These are phyloP conservation scores for Acinonyx jubatus DNA, from an alignment of 2,113 vertebrate species.

Conservation along the genomic window DNA sequence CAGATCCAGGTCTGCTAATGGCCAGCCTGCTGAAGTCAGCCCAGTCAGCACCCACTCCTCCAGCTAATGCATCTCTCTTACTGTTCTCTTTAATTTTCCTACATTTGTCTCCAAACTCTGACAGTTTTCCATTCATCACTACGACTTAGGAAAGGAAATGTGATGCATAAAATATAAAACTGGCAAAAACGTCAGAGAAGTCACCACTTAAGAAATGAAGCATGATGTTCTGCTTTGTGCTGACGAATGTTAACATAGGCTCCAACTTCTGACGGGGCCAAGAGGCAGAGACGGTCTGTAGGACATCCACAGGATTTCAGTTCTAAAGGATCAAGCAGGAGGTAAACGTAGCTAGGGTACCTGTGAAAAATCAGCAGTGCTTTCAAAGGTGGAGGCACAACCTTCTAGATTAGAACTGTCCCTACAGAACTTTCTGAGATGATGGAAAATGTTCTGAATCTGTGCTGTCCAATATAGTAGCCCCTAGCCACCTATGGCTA, in stretches of 20 bases:
- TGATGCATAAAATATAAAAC: background rate
- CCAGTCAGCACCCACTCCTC: background rate
- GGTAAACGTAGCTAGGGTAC: background rate
- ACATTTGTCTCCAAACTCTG: conserved; percentile 5
- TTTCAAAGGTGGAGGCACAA: no score
- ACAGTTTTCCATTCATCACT: background rate
- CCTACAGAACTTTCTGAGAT: background rate
- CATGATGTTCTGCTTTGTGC: no score
- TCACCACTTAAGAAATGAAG: background rate
- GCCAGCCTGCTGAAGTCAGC: background rate
- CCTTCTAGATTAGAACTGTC: background rate
- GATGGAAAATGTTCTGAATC: background rate
- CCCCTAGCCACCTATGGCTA: fast-evolving
- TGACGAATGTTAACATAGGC: background rate
- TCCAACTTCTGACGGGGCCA: background rate
- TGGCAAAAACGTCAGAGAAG: background rate
- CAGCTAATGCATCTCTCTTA: background rate
- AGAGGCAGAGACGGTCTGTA: background rate
- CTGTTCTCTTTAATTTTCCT: background rate
- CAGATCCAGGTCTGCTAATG: no score
- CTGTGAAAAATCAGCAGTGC: background rate
- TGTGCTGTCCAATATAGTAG: no score
- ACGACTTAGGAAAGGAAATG: conserved; percentile 29
- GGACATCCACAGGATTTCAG: background rate
- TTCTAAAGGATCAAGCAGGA: background rate